phyloP scores from a whole-genome alignment of 30 jellyfish, hydroid and myxozoan genomes.

The Cassiopea xamachana region DNA sequence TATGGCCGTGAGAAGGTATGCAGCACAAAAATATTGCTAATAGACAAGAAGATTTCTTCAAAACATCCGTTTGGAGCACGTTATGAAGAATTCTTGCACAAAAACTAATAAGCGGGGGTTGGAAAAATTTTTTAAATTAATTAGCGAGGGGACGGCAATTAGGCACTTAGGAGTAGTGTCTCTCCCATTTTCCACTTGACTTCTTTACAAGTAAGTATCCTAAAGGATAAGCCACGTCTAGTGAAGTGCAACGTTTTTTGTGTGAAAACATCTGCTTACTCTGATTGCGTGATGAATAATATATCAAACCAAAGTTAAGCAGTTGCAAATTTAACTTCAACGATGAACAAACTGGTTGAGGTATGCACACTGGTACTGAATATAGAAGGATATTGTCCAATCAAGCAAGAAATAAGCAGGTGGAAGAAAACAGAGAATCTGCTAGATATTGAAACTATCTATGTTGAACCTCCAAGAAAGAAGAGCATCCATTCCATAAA shows the following conservation, averaged over 20 bases:
- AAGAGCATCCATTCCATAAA: too few relatives aligned
- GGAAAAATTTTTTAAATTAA: too few relatives aligned
- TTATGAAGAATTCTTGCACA: too few relatives aligned
- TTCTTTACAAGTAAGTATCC: neutral
- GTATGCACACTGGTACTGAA: neutral
- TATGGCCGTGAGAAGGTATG: too few relatives aligned
- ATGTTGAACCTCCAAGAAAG: too few relatives aligned
- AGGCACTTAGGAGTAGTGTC: too few relatives aligned
- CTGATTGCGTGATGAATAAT: constrained; percentile 1
- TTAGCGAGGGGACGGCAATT: too few relatives aligned
- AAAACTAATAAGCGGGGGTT: too few relatives aligned
- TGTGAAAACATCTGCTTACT: constrained; percentile 9
- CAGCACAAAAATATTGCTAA: too few relatives aligned
- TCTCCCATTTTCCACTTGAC: neutral
- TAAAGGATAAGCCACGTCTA: neutral
- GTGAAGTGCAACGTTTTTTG: neutral
- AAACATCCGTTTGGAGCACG: too few relatives aligned
- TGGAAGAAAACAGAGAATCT: neutral
- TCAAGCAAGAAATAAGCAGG: neutral
- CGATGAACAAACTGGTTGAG: neutral
- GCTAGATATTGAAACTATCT: too few relatives aligned
- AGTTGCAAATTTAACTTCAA: neutral
- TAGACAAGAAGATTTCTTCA: too few relatives aligned
- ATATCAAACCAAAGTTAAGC: constrained; percentile 6
- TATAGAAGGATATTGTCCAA: neutral